Base-by-base conservation (phyloP, 2,797 vertebrate genomes). In the Vireo griseus region DNA sequence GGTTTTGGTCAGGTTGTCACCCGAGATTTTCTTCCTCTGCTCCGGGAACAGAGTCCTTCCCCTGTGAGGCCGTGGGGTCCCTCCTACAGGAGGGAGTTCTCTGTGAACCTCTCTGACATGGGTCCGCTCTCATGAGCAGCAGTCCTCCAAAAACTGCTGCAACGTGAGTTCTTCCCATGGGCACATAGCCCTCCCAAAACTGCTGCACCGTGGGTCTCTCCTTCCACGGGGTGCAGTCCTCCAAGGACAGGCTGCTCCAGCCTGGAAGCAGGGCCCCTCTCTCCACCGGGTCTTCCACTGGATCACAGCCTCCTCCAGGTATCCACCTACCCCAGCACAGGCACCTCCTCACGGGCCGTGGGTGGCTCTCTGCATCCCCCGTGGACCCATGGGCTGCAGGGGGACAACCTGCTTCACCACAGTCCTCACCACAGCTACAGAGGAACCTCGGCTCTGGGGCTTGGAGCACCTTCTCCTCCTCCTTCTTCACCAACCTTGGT, bases 361-460 rank as follows among this genome's bases (percentile, higher is more conserved):
- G 19, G 15, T 35, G 48, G 40, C 55, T 72, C 69, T 17, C 52
- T 45, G 40, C 52, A 22, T 37, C 6, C 39, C 37, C 9, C 1
- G 1, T 26, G 72, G 44, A 13, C 17, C 44, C 31, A 10, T 0
- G 25, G 20, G 45, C 7, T 37, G 55, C 55, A 51, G 47, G 26
- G 14, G 4, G 7, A 14, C 9, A 45, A 22, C 55, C 55, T 52
- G 47, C 22, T 21, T 25, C n/a, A 17, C 44, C 29, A 24, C 1
- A 6, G 16, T 10, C 25, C 10, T 2, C 37, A 29, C 16, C 31
- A 29, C 0, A 0, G 20, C 79, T 62, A 33, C 24, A 63, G 48
- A 5, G 40, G 48, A 39, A 39, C 2, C 15, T 13, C 1, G 0
- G 48, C 33, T 28, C 33, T 0, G 1, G 28, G 0, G 0, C 40